Conservation (phyloP, 2,113 vertebrate species). For the Scophthalmus maximus region DNA sequence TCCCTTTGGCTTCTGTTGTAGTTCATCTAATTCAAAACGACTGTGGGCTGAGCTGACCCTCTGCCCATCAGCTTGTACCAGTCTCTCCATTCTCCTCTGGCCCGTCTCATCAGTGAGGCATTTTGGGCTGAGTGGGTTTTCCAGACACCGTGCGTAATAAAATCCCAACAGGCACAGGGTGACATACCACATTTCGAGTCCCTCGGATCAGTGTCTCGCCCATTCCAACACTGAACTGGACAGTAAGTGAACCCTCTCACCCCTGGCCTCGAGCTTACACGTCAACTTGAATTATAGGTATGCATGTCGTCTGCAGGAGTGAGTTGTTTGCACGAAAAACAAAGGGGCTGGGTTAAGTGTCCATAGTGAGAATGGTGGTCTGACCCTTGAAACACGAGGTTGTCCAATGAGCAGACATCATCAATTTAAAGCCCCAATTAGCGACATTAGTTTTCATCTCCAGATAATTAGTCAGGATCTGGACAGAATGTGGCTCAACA, state of each 20-base stretch:
- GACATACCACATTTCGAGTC: neutral
- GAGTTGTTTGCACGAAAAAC: neutral
- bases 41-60: neutral
- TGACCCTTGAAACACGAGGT: conserved; percentile 13
- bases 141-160: neutral
- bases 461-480: too few species aligned
- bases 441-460: conserved; percentile 25
- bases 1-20: neutral
- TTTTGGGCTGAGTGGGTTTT: conserved; percentile 1
- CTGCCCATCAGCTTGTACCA: neutral
- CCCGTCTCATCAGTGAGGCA: conserved; percentile 9
- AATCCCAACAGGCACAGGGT: neutral
- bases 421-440: conserved; percentile 44
- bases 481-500: neutral
- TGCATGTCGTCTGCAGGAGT: conserved; percentile 10
- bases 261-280: neutral
- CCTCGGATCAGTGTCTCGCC: neutral
- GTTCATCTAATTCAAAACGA: neutral
- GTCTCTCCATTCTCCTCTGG: conserved; percentile 1
- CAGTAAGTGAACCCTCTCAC: conserved; percentile 1
- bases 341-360: neutral
- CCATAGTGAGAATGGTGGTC: neutral
- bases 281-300: neutral
- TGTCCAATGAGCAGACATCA: conserved; percentile 24
- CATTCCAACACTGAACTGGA: conserved; percentile 4